A percentile compares a stretch with the other conserved stretches of the same genome.
phyloP scores from a whole-genome alignment of 1,140 invertebrate genomes.

The Laupala kohalensis region DNA sequence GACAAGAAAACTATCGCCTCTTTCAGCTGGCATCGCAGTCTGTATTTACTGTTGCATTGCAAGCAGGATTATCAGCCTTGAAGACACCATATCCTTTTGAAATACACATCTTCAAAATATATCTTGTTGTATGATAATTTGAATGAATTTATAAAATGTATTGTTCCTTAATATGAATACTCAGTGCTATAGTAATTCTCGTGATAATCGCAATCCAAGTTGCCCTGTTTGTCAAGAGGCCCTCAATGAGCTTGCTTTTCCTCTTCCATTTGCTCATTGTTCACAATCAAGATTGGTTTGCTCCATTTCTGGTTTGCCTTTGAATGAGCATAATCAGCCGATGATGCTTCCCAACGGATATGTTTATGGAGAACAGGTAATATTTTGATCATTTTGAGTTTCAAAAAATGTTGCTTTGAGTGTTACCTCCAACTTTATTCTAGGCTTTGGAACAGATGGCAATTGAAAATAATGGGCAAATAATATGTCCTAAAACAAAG shows the following conservation, averaged over 20 bases:
- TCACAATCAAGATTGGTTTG: constrained; percentile 89
- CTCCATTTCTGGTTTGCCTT: constrained; percentile 75
- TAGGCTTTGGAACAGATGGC: constrained; percentile 79
- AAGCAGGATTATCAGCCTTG: constrained; percentile 84
- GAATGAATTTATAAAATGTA: not conserved
- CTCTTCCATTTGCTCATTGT: constrained; percentile 89
- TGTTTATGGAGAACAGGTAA: constrained; percentile 90
- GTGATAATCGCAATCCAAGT: constrained; percentile 57
- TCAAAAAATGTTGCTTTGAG: not conserved
- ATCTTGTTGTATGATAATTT: not conserved
- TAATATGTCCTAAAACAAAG: constrained; percentile 85
- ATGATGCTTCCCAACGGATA: constrained; percentile 97
- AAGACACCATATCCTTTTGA: constrained; percentile 71
- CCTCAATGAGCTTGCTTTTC: constrained; percentile 71
- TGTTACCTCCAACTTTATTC: constrained; percentile 20
- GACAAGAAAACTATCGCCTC: constrained; percentile 84
- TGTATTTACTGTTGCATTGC: constrained; percentile 79
- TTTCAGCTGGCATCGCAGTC: constrained; percentile 86
- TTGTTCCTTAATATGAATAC: constrained; percentile 18
- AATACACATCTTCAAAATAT: not conserved
- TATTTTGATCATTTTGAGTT: not conserved
- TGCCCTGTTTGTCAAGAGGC: constrained; percentile 89
- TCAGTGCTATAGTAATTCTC: constrained; percentile 53
- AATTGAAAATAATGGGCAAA: constrained; percentile 69
- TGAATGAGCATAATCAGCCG: constrained; percentile 95